phyloP scores from a whole-genome alignment of 2,888 invertebrate genomes.

The Xanthorhoe designata region DNA sequence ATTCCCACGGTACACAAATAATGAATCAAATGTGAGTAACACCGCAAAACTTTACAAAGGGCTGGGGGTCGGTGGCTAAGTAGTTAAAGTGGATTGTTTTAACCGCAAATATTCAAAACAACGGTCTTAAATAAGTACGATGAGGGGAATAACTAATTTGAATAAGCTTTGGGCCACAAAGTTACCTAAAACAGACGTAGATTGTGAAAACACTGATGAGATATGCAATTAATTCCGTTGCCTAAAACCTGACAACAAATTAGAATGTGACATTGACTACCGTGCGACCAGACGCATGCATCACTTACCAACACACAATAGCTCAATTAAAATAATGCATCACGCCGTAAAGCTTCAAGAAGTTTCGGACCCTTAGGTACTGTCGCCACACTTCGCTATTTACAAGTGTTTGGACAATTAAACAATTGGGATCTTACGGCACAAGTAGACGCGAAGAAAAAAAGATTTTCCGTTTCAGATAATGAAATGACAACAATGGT shows the following conservation, averaged over 20 bases:
- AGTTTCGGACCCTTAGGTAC: conserved; percentile 47
- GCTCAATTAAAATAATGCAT: conserved; percentile 65
- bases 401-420: conserved; percentile 74
- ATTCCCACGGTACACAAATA: conserved; percentile 41
- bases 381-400: conserved; percentile 66
- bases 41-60: conserved; percentile 31
- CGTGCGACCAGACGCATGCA: conserved; percentile 62
- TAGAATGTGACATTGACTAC: conserved; percentile 70
- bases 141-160: not conserved
- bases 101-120: conserved; percentile 15
- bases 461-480: conserved; percentile 86
- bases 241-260: conserved; percentile 59
- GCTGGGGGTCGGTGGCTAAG: not conserved
- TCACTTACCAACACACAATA: conserved; percentile 64
- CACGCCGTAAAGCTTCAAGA: conserved; percentile 47
- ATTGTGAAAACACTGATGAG: conserved; percentile 38
- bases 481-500: conserved; percentile 84
- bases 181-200: conserved; percentile 24
- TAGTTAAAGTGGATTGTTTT: not conserved
- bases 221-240: conserved; percentile 55
- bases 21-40: conserved; percentile 35
- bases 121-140: conserved; percentile 9
- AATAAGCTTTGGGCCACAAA: conserved; percentile 19
- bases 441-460: conserved; percentile 72
- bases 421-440: conserved; percentile 80